Base-by-base conservation (phyloP, 2,888 invertebrate species). In the Orchesellides sinensis region DNA sequence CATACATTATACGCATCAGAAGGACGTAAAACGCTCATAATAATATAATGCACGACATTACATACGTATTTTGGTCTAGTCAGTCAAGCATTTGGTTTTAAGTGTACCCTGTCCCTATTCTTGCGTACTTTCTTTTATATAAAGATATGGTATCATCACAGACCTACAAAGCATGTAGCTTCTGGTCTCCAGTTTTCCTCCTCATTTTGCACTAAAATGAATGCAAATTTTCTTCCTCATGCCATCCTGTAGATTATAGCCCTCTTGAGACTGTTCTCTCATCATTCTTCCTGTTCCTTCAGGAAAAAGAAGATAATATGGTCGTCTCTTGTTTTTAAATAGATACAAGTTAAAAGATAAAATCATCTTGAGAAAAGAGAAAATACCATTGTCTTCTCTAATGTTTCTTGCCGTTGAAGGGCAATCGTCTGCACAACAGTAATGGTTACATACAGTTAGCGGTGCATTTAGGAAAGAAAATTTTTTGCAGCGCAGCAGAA, bases 171-270 rank as follows among this genome's bases (percentile, higher is more conserved):
- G n/a, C n/a, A n/a, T n/a, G n/a, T n/a, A n/a, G n/a, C n/a, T n/a
- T n/a, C n/a, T n/a, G 12, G 8, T 63, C 21, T 66, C 68, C 63
- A 63, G 63, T 52, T 45, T 63, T 63, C 32, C 61, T 59, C 59
- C 59, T 59, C 47, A 23, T 77, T 68, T 68, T 77, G 59, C 77
- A 68, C 77, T 52, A 56, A 77, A 77, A 77, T 77, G 59, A 77
- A 77, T 77, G 77, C 77, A 77, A 77, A 77, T 77, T 77, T 77
- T 77, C 68, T 68, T 69, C 77, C 59, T 40, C 21, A 21, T 65
- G 65, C 77, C 68, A 68, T 77, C 68, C 68, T 77, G 68, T 68
- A 77, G 77, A 78, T 78, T 70, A 78, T 78, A 70, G 78, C 70
- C 19, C 78, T 63, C 78, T 70, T 63, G 78, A 56, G 78, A 78